Percentiles rank a stretch among this genome's conserved stretches.
Conservation (phyloP, 1,140 invertebrate species). For the Acromyrmex charruanus region DNA sequence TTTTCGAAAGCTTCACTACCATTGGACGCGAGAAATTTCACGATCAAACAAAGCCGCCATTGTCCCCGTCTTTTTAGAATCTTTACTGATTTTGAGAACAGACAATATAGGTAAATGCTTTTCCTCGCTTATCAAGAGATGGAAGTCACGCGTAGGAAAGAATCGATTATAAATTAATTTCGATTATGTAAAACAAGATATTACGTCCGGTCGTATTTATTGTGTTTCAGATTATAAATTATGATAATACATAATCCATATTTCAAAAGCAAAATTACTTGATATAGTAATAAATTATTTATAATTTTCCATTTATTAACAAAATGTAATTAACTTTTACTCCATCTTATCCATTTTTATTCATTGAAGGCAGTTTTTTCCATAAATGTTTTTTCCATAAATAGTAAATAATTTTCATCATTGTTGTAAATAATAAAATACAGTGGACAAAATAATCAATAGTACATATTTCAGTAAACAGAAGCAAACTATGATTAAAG, state of each 20-base stretch:
- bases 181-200: neutral
- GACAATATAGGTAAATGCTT: slow-evolving; percentile 1
- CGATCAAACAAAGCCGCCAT: slow-evolving; percentile 14
- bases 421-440: neutral
- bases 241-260: neutral
- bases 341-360: neutral
- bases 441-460: neutral
- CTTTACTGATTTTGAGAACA: neutral
- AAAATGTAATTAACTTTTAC: neutral
- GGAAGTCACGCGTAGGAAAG: neutral
- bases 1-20: neutral
- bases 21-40: neutral
- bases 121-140: neutral
- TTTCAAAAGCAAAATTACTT: slow-evolving; percentile 1
- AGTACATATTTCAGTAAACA: neutral
- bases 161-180: slow-evolving; percentile 12
- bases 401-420: neutral
- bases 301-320: neutral
- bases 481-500: neutral
- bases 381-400: neutral
- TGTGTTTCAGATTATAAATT: neutral
- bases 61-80: neutral
- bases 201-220: neutral
- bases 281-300: slow-evolving; percentile 1
- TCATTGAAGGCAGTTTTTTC: too few relatives aligned